These are phyloP conservation scores for Micromesistius poutassou DNA, from an alignment of 2,797 vertebrate genomes.

Conservation along the genomic window DNA sequence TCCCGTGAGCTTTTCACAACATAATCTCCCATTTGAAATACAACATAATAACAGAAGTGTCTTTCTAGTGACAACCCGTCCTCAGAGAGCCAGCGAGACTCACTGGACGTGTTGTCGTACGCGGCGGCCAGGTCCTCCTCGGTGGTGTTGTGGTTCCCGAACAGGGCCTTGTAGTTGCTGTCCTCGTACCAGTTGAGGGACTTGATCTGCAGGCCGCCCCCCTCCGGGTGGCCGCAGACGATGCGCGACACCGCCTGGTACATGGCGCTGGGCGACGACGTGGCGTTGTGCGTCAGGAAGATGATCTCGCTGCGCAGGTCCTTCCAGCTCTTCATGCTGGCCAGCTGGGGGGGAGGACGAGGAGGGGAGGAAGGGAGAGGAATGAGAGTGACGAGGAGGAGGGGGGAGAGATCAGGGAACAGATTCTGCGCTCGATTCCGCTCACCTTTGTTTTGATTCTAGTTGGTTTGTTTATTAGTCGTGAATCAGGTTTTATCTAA, in stretches of 20 bases:
- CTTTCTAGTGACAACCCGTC: too few relatives aligned
- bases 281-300: slow-evolving; percentile 83
- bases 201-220: slow-evolving; percentile 92
- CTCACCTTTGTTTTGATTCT: background rate
- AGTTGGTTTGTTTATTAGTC: background rate
- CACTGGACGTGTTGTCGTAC: slow-evolving; percentile 95
- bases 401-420: background rate
- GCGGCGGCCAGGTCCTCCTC: slow-evolving; percentile 72
- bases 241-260: slow-evolving; percentile 93
- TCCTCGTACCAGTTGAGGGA: slow-evolving; percentile 98
- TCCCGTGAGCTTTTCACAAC: background rate
- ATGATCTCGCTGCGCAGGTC: slow-evolving; percentile 90
- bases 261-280: slow-evolving; percentile 81
- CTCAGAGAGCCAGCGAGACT: too few relatives aligned
- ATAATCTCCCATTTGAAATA: background rate
- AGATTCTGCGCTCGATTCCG: background rate
- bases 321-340: slow-evolving; percentile 88
- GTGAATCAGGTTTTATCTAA: background rate
- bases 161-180: slow-evolving; percentile 94
- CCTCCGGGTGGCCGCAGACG: slow-evolving; percentile 91
- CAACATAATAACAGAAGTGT: background rate
- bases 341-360: slow-evolving; percentile 68
- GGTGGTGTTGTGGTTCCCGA: slow-evolving; percentile 84
- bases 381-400: background rate
- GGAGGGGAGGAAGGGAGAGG: background rate